phyloP scores from a whole-genome alignment of 2,888 invertebrate species.

The Mechanitis mazaeus region DNA sequence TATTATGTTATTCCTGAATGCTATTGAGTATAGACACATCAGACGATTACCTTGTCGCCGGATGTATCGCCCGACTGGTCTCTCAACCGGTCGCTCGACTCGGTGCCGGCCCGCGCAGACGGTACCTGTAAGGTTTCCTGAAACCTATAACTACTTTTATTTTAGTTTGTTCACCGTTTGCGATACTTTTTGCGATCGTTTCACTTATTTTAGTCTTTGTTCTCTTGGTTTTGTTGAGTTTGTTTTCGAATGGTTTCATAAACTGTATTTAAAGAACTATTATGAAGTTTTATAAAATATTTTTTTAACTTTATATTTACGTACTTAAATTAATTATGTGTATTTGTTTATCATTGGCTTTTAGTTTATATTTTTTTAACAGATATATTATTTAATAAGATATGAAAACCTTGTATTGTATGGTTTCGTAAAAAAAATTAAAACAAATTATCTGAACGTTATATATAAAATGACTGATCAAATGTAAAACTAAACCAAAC shows the following conservation, averaged over 20 bases:
- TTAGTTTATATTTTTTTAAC: no score
- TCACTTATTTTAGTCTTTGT: conserved; percentile 18
- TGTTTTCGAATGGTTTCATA: conserved; percentile 10
- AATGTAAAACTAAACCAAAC: no score
- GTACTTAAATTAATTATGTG: no score
- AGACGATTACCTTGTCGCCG: conserved; percentile 9
- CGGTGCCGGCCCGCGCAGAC: conserved; percentile 43
- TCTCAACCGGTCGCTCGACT: conserved; percentile 27
- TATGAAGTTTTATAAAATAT: not conserved
- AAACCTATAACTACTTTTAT: conserved; percentile 60
- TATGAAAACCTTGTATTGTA: no score
- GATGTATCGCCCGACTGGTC: not conserved
- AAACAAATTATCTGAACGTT: no score
- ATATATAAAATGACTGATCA: no score
- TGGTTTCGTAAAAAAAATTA: no score
- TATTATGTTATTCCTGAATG: conserved; percentile 18
- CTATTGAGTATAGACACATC: conserved; percentile 12
- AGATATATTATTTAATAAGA: no score
- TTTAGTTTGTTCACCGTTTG: conserved; percentile 50
- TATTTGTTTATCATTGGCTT: no score
- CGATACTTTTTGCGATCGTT: conserved; percentile 26
- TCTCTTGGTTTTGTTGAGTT: conserved; percentile 10
- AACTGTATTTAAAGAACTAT: not conserved
- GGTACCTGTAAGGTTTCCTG: conserved; percentile 62
- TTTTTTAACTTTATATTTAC: no score